phyloP scores from a whole-genome alignment of 2,113 vertebrate genomes.

The Petroica traversi region DNA sequence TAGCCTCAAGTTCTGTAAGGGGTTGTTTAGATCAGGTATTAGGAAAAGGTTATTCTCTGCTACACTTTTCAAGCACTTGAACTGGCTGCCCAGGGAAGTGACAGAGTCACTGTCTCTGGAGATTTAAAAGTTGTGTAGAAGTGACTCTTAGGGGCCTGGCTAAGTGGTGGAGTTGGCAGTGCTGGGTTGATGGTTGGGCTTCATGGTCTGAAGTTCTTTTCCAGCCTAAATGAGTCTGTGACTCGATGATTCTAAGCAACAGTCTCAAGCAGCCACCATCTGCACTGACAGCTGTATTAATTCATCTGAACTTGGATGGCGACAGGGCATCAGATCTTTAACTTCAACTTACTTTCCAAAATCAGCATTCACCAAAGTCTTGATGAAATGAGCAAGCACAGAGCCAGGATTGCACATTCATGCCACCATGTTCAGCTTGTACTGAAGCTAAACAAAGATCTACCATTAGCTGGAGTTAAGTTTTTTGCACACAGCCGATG shows the following conservation, averaged over 20 bases:
- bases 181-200: background rate
- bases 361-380: background rate
- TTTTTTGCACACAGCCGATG: background rate
- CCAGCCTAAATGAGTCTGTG: background rate
- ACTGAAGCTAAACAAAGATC: background rate
- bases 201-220: background rate
- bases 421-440: background rate
- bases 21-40: background rate
- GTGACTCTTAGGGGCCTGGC: background rate
- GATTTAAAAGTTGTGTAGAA: background rate
- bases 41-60: background rate
- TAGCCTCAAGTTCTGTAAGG: background rate
- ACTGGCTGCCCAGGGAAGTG: background rate
- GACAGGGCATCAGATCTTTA: background rate
- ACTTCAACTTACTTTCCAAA: slow-evolving; percentile 29
- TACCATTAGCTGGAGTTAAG: background rate
- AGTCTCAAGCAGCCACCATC: background rate
- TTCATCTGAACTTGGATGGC: background rate
- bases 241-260: background rate
- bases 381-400: background rate
- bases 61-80: background rate
- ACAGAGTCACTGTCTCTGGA: background rate
- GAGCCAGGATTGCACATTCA: background rate
- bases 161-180: background rate
- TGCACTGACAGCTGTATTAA: background rate